Evolutionary conservation across 2,797 vertebrate genomes (phyloP).

Genomic region (Hybognathus amarus): DNA sequence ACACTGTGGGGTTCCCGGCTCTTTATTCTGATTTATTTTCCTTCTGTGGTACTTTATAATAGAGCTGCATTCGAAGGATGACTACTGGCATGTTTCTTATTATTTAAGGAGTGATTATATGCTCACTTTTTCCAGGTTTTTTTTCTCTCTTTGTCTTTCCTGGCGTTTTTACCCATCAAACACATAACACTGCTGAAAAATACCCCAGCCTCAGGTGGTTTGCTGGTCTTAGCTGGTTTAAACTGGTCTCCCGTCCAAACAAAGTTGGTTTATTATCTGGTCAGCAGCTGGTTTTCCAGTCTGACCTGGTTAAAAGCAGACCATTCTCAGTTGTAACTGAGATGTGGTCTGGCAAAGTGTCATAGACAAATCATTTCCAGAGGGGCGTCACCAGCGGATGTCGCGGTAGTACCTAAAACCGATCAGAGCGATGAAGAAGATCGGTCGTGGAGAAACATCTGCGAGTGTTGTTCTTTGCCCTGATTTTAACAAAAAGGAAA

Average conservation of each 20-base stretch:
- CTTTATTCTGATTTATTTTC: conserved; percentile 23
- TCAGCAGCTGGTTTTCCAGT: neutral
- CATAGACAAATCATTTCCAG: too few relatives aligned
- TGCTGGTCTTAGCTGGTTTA: conserved; percentile 6
- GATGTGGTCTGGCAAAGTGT: too few relatives aligned
- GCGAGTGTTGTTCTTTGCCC: too few relatives aligned
- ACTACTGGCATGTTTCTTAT: conserved; percentile 33
- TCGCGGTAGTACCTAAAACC: too few relatives aligned
- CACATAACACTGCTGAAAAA: neutral
- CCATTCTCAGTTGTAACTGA: too few relatives aligned
- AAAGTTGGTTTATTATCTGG: neutral
- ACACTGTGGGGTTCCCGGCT: neutral
- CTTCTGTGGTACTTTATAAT: neutral
- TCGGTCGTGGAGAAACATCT: too few relatives aligned
- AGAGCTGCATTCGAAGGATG: conserved; percentile 12
- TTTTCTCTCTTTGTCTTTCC: conserved; percentile 30
- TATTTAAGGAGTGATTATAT: conserved; percentile 36
- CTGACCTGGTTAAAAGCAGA: too few relatives aligned
- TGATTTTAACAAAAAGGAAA: too few relatives aligned
- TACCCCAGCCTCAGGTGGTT: conserved; percentile 7
- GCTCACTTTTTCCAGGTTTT: conserved; percentile 28
- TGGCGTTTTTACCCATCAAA: conserved; percentile 7
- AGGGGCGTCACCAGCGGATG: too few relatives aligned
- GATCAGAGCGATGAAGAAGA: too few relatives aligned
- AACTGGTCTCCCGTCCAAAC: neutral